Evolutionary conservation across 2,797 vertebrate genomes (phyloP), one percentile per base, ranked within the genome.

Genomic region (Squalus acanthias): DNA sequence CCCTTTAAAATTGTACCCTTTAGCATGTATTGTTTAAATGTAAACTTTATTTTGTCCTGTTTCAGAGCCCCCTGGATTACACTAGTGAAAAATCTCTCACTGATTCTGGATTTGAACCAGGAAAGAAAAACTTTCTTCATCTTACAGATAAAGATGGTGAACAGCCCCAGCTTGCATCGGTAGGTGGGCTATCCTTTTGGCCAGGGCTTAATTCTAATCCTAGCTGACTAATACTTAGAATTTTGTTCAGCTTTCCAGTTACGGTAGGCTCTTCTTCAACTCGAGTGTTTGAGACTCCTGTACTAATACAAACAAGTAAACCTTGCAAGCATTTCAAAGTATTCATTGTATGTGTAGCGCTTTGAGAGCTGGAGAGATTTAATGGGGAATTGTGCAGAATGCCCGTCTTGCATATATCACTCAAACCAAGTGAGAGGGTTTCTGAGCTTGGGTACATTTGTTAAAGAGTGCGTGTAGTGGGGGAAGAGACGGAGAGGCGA

Each of bases 71-170:
- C 85, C 97, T 99, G 97, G 99, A 99, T 97, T 98, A 98, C 96
- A 98, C 97, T 97, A 98, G 98, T 98, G 98, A 99, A 96, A 99
- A 98, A 98, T 98, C 99, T 96, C 98, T 99, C 97, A 98, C 98
- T 95, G 98, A 99, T 97, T 98, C 98, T 97, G 98, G 98, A 96
- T 99, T 99, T 98, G 99, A 99, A 97, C 97, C 99, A 74, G 99
- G 99, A 96, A 99, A 99, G 97, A 99, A 98, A 97, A 99, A 99
- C 97, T 99, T 99, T 96, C 98, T 99, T 89, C 99, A 99, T 96
- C 98, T 99, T 96, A 99, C 98, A 10, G 99, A 99, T 97, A 99
- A 98, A 98, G 99, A 99, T 96, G 99, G 99, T 97, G 99, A 99
- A 97, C 99, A 99, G 97, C 99, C 99, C 96, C 99, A 99, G 95